Evolutionary conservation across 2,113 vertebrate genomes (phyloP).

Genomic region (Sterrhoptilus dennistouni): DNA sequence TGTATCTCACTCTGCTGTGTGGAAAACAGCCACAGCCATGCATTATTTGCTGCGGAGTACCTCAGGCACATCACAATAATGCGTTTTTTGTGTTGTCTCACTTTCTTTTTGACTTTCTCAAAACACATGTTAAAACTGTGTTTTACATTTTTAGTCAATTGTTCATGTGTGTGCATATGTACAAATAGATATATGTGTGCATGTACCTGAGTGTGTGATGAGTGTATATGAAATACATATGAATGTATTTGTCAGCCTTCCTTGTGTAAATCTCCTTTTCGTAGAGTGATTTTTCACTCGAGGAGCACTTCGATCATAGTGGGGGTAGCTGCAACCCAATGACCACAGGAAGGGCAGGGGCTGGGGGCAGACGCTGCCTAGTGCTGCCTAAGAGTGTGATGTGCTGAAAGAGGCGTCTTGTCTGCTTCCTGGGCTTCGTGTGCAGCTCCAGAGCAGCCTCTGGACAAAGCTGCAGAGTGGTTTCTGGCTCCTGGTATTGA

Average conservation of each 20-base stretch:
- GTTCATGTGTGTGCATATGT: not conserved
- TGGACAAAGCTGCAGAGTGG: not conserved
- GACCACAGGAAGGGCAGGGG: accelerated
- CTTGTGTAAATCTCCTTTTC: not conserved
- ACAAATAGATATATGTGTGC: not conserved
- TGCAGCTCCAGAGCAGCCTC: not conserved
- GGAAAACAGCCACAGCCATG: not conserved
- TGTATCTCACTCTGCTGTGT: not conserved
- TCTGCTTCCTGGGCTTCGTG: not conserved
- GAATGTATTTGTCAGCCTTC: too few species aligned
- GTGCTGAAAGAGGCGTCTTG: not conserved
- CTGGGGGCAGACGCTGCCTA: accelerated
- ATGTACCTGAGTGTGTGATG: not conserved
- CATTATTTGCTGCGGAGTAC: not conserved
- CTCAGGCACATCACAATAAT: not conserved
- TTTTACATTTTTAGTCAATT: not conserved
- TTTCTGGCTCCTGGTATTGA: not conserved
- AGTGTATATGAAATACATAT: not conserved
- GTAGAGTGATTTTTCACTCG: not conserved
- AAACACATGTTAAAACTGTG: not conserved
- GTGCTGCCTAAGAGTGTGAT: not conserved
- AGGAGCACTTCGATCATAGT: not conserved
- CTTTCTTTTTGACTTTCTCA: not conserved
- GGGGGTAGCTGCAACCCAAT: not conserved
- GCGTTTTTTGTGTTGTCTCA: not conserved